Evolutionary conservation across 2,888 invertebrate genomes (phyloP), one percentile per base, ranked within the genome.

Genomic region (Panzeria rudis): DNA sequence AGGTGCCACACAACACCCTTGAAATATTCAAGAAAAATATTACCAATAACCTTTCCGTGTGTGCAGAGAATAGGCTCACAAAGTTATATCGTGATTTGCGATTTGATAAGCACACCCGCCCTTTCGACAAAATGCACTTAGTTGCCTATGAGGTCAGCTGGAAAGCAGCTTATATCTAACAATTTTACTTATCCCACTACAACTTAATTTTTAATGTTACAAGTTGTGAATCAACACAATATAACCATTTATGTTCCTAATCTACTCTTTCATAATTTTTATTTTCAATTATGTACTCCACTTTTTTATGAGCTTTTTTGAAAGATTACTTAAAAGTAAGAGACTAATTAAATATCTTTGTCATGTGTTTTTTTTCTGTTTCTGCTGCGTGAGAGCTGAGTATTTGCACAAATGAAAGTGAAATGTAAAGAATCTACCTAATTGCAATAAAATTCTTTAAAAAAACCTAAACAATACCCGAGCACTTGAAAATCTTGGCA

Each of bases 401-500:
- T 44, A 56, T 44, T 6, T 59, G 41, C 20, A 66, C 35, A 69
- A 69, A 61, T 20, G 17, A 68, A 78, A 61, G 59, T 56, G 68
- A 61, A 73, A 66, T 9, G 66, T 29, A 66, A 50, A 20, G 47
- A 50, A 73, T 41, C 13, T 59, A 29, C 50, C 50, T 80, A 80
- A 80, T 80, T 80, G 72, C 72, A 80, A 80, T 47, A 25, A 62
- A 64, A 56, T 72, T 32, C 56, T 68, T 56, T 38, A 47, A 25
- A 56, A 68, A 61, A 35, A 32, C 41, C 13, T n/a, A 72, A 72
- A 72, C 72, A 79, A 71, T 64, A 66, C 44, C n/a, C 56, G 20
- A 20, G 23, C 66, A 73, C 73, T 80, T 73, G 47, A 73, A 66
- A 59, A 59, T 9, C 20, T 29, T 80, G 15, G 20, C 59, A 29